A percentile compares a stretch with the other conserved stretches of the same genome.
Conservation (phyloP, 2,113 vertebrate species). For the Microcebus tavaratra region DNA sequence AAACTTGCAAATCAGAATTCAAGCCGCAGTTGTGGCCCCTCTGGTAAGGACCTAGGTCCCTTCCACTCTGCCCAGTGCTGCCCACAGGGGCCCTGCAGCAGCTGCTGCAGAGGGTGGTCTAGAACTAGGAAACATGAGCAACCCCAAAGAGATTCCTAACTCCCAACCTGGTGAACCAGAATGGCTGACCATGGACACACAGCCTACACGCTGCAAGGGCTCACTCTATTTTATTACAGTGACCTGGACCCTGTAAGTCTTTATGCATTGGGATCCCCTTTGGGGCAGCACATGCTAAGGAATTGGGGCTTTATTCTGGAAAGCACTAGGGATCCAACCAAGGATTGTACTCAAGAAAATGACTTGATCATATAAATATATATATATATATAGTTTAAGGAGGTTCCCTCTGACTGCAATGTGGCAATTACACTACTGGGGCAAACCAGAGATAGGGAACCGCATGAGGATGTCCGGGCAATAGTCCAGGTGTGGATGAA, state of each 20-base stretch:
- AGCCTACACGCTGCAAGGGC: neutral
- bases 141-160: neutral
- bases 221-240: neutral
- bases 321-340: neutral
- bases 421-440: neutral
- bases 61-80: neutral
- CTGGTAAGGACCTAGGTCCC: conserved; percentile 84
- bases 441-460: neutral
- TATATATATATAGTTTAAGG: neutral
- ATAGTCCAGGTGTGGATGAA: neutral
- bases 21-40: conserved; percentile 91
- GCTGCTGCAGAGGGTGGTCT: neutral
- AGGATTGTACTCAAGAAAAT: neutral
- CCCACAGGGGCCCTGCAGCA: neutral
- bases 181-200: neutral
- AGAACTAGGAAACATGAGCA: neutral
- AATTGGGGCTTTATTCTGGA: conserved; percentile 4
- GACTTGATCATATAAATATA: neutral
- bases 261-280: neutral
- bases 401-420: neutral
- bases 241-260: neutral
- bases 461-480: neutral
- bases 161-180: neutral
- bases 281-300: neutral
- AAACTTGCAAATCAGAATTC: conserved; percentile 99